Evolutionary conservation across 2,888 invertebrate species (phyloP).

Genomic region (Oasisia sp.): DNA sequence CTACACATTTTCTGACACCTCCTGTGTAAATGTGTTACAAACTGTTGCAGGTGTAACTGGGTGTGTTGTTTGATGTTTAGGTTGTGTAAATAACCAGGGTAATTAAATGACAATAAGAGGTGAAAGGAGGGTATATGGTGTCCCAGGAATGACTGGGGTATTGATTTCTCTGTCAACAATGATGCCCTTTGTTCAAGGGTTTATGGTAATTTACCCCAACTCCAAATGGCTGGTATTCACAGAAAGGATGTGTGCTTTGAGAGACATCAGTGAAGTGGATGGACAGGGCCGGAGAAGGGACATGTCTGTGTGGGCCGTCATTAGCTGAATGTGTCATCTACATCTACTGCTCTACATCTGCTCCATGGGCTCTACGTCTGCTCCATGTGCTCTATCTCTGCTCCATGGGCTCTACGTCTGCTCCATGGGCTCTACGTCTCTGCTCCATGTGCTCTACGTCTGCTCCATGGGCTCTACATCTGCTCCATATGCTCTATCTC

Average conservation of each 20-base stretch:
- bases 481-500: too few relatives aligned
- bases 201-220: not conserved
- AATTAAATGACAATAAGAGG: not conserved
- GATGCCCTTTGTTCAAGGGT: not conserved
- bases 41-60: not conserved
- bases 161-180: not conserved
- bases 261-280: not conserved
- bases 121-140: not conserved
- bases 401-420: too few relatives aligned
- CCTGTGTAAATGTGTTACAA: not conserved
- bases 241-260: not conserved
- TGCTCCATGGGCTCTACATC: too few relatives aligned
- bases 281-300: too few relatives aligned
- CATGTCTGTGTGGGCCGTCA: too few relatives aligned
- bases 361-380: too few relatives aligned
- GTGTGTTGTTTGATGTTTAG: not conserved
- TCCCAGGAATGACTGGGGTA: not conserved
- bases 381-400: too few relatives aligned
- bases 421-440: too few relatives aligned
- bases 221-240: not conserved
- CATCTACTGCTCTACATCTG: too few relatives aligned
- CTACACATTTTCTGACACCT: not conserved
- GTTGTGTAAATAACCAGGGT: slow-evolving; percentile 1
- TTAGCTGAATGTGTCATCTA: too few relatives aligned
- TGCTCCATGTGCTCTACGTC: too few relatives aligned